phyloP scores from a whole-genome alignment of 2,888 invertebrate genomes.

The Coelinius sp. region DNA sequence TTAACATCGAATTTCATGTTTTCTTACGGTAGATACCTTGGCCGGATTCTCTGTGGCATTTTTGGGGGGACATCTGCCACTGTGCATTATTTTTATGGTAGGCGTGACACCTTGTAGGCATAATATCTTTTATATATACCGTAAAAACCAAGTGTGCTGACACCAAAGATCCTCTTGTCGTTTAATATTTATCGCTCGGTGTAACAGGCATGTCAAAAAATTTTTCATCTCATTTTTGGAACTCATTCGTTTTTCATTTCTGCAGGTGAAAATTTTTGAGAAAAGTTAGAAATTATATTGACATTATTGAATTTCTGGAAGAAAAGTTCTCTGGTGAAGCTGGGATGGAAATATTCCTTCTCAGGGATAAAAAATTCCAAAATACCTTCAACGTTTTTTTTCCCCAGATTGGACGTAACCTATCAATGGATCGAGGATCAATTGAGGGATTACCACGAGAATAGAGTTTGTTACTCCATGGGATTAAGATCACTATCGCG shows the following conservation, averaged over 20 bases:
- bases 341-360: too few relatives aligned
- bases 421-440: not conserved
- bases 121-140: constrained; percentile 2
- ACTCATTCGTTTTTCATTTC: too few relatives aligned
- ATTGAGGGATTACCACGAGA: not conserved
- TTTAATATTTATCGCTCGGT: not conserved
- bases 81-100: constrained; percentile 15
- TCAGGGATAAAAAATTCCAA: too few relatives aligned
- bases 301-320: too few relatives aligned
- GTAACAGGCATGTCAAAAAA: not conserved
- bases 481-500: constrained; percentile 12
- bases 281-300: too few relatives aligned
- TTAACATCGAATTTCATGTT: not conserved
- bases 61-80: constrained; percentile 11
- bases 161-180: not conserved
- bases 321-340: too few relatives aligned
- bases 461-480: constrained; percentile 3
- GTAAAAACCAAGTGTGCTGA: constrained; percentile 10
- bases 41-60: not conserved
- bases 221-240: not conserved
- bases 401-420: not conserved
- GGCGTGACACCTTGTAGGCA: not conserved
- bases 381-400: not conserved
- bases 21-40: not conserved
- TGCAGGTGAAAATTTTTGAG: too few relatives aligned